Conservation (phyloP, 2,888 invertebrate genomes). For the Heteromurus nitidus region DNA sequence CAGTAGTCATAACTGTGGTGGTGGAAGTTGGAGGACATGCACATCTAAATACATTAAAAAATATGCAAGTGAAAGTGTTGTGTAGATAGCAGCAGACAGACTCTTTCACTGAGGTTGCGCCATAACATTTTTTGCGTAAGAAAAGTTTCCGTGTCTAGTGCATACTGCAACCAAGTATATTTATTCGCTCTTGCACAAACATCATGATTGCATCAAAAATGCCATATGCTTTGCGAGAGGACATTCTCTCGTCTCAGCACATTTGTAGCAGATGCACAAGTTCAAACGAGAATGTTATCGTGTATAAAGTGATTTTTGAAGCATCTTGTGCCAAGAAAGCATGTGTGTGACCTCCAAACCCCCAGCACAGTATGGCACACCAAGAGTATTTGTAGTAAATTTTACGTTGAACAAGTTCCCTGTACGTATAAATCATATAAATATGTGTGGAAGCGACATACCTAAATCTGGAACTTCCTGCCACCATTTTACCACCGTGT, state of each 20-base stretch:
- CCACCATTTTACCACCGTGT: constrained; percentile 50
- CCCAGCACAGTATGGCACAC: constrained; percentile 39
- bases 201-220: not conserved
- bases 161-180: constrained; percentile 1
- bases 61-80: not conserved
- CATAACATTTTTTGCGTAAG: not conserved
- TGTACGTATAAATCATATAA: not conserved
- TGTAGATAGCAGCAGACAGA: no score
- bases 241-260: not conserved
- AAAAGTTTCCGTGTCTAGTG: not conserved
- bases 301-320: not conserved
- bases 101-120: not conserved
- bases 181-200: constrained; percentile 6
- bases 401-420: constrained; percentile 19
- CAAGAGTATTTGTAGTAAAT: constrained; percentile 39
- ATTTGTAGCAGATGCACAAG: not conserved
- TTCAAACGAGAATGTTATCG: not conserved
- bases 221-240: constrained; percentile 1
- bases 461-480: not conserved
- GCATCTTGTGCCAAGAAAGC: constrained; percentile 51
- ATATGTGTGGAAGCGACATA: not conserved
- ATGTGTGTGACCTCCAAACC: constrained; percentile 49
- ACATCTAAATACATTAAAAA: not conserved
- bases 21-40: not conserved
- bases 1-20: not conserved